phyloP scores from a whole-genome alignment of 2,888 invertebrate species.

The Silvanus unidentatus region DNA sequence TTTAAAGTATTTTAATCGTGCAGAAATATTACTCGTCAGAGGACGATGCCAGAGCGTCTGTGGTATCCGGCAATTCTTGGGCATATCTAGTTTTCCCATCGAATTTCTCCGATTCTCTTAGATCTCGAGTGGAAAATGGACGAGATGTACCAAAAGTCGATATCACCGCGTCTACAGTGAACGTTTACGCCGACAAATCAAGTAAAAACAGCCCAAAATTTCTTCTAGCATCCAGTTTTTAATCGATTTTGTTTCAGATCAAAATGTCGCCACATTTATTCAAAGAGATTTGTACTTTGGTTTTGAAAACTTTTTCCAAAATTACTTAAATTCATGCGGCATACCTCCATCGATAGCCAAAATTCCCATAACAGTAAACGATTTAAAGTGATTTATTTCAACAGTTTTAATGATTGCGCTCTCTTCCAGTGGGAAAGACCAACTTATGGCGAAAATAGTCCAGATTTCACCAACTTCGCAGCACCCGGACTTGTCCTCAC shows the following conservation, averaged over 20 bases:
- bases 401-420: constrained; percentile 15
- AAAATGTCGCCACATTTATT: constrained; percentile 79
- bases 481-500: constrained; percentile 88
- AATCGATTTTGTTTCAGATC: constrained; percentile 56
- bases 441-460: constrained; percentile 66
- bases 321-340: constrained; percentile 58
- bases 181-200: constrained; percentile 74
- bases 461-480: constrained; percentile 90
- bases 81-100: constrained; percentile 66
- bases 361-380: constrained; percentile 59
- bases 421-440: constrained; percentile 64
- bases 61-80: constrained; percentile 67
- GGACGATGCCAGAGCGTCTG: constrained; percentile 57
- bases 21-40: constrained; percentile 40
- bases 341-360: constrained; percentile 58
- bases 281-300: constrained; percentile 67
- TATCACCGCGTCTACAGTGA: constrained; percentile 59
- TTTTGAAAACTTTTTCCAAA: constrained; percentile 65
- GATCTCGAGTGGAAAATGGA: constrained; percentile 49
- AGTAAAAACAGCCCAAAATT: no score
- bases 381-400: constrained; percentile 26
- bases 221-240: no score
- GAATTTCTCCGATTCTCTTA: constrained; percentile 70
- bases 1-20: neutral
- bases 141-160: constrained; percentile 52